These are phyloP conservation scores for Hypercompe scribonia DNA, from an alignment of 2,888 invertebrate genomes.

Conservation along the genomic window DNA sequence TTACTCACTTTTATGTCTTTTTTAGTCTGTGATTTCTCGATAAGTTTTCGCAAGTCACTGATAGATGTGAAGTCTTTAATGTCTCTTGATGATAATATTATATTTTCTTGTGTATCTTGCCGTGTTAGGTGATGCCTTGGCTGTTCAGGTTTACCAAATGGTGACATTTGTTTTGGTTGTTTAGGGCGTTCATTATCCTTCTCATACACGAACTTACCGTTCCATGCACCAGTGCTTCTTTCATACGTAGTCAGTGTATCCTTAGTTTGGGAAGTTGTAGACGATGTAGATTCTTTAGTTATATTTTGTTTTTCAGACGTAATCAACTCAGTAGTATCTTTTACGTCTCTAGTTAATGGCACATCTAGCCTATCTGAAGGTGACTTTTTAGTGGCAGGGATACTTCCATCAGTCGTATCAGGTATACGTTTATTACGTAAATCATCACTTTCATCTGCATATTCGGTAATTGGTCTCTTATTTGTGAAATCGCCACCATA, in stretches of 20 bases:
- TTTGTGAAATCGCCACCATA: conserved; percentile 81
- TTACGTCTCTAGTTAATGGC: conserved; percentile 66
- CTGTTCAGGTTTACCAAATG: conserved; percentile 76
- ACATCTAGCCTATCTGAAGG: conserved; percentile 64
- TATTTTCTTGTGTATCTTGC: conserved; percentile 83
- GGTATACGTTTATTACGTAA: conserved; percentile 63
- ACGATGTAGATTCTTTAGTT: conserved; percentile 74
- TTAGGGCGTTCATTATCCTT: conserved; percentile 79
- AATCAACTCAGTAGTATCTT: conserved; percentile 72
- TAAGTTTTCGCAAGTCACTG: conserved; percentile 80
- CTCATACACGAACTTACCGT: conserved; percentile 86
- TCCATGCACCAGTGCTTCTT: conserved; percentile 85
- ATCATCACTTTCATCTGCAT: conserved; percentile 64
- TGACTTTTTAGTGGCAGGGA: conserved; percentile 60
- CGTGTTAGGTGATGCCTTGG: conserved; percentile 79
- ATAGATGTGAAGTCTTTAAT: conserved; percentile 84
- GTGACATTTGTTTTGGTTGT: conserved; percentile 77
- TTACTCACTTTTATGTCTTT: conserved; percentile 81
- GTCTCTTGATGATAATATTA: conserved; percentile 80
- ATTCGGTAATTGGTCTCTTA: conserved; percentile 77
- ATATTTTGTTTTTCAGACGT: conserved; percentile 82
- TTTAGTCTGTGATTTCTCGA: conserved; percentile 76
- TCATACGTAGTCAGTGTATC: conserved; percentile 80
- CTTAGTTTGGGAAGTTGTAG: conserved; percentile 70
- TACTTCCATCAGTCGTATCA: conserved; percentile 61